Evolutionary conservation across 1,140 invertebrate genomes (phyloP).

Genomic region (Microvelia longipes): DNA sequence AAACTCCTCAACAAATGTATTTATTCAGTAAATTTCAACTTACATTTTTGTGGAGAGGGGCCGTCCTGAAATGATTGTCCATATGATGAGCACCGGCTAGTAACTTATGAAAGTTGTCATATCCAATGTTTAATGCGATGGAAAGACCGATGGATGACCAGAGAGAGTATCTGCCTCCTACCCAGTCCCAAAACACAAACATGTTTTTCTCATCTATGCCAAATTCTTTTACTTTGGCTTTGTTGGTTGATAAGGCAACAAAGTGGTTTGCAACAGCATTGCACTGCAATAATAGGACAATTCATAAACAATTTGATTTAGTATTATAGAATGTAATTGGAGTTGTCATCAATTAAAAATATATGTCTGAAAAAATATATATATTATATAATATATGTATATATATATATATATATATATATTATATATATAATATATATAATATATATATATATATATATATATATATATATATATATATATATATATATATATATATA

Average conservation of each 20-base stretch:
- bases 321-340: background rate
- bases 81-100: constrained; percentile 81
- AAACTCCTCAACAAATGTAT: no score
- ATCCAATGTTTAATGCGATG: constrained; percentile 84
- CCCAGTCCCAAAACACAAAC: constrained; percentile 99
- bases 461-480: no score
- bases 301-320: background rate
- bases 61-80: constrained; percentile 82
- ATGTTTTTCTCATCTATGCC: constrained; percentile 95
- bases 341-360: background rate
- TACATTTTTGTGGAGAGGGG: constrained; percentile 90
- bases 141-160: constrained; percentile 98
- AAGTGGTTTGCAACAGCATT: constrained; percentile 87
- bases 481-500: no score
- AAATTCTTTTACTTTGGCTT: constrained; percentile 81
- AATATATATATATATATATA: no score
- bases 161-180: constrained; percentile 86
- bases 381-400: no score
- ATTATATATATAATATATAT: no score
- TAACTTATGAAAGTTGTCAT: constrained; percentile 88
- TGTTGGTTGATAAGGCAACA: constrained; percentile 93
- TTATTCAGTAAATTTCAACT: no score
- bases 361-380: background rate
- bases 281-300: constrained; percentile 4
- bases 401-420: background rate